phyloP scores from a whole-genome alignment of 1,140 invertebrate species.

The Plutomurus gul region DNA sequence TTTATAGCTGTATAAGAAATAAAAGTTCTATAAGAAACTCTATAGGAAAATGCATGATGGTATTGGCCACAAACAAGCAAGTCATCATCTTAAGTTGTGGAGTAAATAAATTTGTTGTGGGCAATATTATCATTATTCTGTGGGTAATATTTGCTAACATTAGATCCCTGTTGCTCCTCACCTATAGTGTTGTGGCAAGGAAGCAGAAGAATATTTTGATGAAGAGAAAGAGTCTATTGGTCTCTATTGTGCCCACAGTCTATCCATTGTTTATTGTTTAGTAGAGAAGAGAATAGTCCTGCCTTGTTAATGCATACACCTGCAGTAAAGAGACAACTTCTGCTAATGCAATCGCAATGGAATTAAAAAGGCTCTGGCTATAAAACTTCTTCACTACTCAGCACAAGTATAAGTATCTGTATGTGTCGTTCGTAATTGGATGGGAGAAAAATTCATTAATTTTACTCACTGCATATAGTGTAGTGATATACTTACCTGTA shows the following conservation, averaged over 20 bases:
- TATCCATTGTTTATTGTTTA: neutral
- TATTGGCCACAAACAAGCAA: neutral
- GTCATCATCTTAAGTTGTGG: neutral
- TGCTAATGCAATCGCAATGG: too few relatives aligned
- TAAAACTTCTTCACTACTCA: too few relatives aligned
- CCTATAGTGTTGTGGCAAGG: neutral
- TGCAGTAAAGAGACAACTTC: too few relatives aligned
- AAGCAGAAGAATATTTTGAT: constrained; percentile 11
- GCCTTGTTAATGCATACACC: neutral
- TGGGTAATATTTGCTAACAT: constrained; percentile 25
- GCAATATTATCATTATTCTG: constrained; percentile 20
- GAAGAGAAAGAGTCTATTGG: constrained; percentile 19
- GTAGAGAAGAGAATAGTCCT: neutral
- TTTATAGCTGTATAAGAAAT: neutral
- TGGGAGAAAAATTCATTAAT: too few relatives aligned
- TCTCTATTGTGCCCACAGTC: neutral
- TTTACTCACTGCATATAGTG: too few relatives aligned
- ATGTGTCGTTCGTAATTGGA: too few relatives aligned
- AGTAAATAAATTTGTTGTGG: constrained; percentile 9
- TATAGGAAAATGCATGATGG: neutral
- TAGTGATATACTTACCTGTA: too few relatives aligned
- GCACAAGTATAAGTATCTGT: too few relatives aligned
- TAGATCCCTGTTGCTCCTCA: neutral
- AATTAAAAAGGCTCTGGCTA: too few relatives aligned
- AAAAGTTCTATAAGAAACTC: too few relatives aligned